Conservation (phyloP, 2,797 vertebrate species). For the Pterois miles region DNA sequence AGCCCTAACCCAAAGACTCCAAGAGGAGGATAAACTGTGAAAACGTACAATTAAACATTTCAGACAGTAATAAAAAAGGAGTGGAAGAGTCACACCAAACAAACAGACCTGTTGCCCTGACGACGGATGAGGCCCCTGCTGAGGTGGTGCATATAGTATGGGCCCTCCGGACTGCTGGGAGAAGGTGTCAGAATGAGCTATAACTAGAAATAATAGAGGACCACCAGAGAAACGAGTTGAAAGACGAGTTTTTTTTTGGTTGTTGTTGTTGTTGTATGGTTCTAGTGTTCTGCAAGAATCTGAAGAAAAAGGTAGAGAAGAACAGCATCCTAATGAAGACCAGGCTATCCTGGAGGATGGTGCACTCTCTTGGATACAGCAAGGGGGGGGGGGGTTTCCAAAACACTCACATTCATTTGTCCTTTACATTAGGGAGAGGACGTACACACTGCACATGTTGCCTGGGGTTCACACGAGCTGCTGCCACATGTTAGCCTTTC, state of each 20-base stretch:
- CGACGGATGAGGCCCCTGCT: constrained; percentile 51
- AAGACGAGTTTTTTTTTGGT: constrained; percentile 41
- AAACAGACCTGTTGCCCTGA: constrained; percentile 73
- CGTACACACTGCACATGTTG: constrained; percentile 25
- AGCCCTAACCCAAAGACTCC: background rate
- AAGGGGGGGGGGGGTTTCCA: constrained; percentile 55
- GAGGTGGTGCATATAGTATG: constrained; percentile 35
- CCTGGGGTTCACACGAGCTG: constrained; percentile 39
- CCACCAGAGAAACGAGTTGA: constrained; percentile 4
- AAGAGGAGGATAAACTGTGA: constrained; percentile 49
- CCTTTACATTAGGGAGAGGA: constrained; percentile 51
- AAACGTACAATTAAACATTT: constrained; percentile 69
- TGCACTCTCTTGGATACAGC: constrained; percentile 31
- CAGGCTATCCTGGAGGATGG: constrained; percentile 55
- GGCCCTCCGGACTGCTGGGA: constrained; percentile 21
- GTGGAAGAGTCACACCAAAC: constrained; percentile 65
- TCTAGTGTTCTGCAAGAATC: constrained; percentile 53
- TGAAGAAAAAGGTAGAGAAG: constrained; percentile 52
- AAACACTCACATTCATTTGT: constrained; percentile 48
- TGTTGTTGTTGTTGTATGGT: too few relatives aligned
- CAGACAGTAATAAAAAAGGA: constrained; percentile 58
- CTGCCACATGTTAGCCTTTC: constrained; percentile 42
- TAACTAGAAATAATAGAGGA: constrained; percentile 25
- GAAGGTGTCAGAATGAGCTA: constrained; percentile 46
- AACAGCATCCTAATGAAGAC: constrained; percentile 70